phyloP scores from a whole-genome alignment of 2,113 vertebrate genomes.

The Pelecanus crispus region DNA sequence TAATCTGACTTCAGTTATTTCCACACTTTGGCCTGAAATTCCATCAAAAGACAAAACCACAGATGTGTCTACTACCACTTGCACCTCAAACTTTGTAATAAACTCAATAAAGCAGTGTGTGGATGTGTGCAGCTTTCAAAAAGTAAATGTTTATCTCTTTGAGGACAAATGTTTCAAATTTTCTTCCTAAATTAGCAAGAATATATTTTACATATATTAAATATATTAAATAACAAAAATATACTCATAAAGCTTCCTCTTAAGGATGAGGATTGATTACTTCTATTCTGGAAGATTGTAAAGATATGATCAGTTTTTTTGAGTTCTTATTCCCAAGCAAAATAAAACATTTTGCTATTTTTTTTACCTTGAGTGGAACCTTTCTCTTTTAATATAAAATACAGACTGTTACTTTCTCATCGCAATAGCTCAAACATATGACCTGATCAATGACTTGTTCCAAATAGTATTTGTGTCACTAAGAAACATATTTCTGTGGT shows the following conservation, averaged over 20 bases:
- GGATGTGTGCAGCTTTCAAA: neutral
- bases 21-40: neutral
- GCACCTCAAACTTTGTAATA: neutral
- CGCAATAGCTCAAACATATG: neutral
- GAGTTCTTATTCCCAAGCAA: neutral
- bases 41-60: neutral
- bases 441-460: neutral
- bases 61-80: neutral
- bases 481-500: neutral
- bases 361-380: neutral
- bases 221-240: no score
- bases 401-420: neutral
- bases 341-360: neutral
- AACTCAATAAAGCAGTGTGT: neutral
- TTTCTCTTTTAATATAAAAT: neutral
- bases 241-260: neutral
- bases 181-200: neutral
- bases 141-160: neutral
- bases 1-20: slow-evolving; percentile 5
- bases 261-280: neutral
- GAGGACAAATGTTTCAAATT: neutral
- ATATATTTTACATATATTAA: neutral
- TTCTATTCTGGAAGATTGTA: neutral
- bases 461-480: neutral
- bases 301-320: neutral